Evolutionary conservation across 1,140 invertebrate genomes (phyloP).

Genomic region (Tribolium madens): DNA sequence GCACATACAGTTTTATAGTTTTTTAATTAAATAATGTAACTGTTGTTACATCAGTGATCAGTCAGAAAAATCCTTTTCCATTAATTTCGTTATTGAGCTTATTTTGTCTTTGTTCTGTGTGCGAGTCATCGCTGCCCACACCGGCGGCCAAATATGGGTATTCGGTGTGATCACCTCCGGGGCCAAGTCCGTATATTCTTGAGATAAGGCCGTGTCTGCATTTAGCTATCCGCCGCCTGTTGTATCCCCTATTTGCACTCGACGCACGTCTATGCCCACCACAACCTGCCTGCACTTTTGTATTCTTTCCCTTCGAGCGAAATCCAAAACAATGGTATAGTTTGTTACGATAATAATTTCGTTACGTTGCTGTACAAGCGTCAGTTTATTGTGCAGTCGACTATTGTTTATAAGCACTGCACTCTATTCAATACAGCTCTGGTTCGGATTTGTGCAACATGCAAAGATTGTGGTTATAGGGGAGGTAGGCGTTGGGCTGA

Average conservation of each 20-base stretch:
- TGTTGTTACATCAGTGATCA: no score
- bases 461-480: neutral
- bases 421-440: neutral
- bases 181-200: slow-evolving; percentile 24
- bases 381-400: slow-evolving; percentile 17
- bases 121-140: slow-evolving; percentile 41
- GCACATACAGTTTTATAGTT: neutral
- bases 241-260: slow-evolving; percentile 41
- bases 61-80: no score
- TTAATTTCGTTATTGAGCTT: neutral
- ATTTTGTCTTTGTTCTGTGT: slow-evolving; percentile 13
- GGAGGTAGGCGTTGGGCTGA: no score
- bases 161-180: slow-evolving; percentile 33
- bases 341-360: slow-evolving; percentile 38
- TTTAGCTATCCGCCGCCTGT: slow-evolving; percentile 30
- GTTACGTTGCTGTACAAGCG: slow-evolving; percentile 25
- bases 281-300: slow-evolving; percentile 30
- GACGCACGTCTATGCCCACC: slow-evolving; percentile 41
- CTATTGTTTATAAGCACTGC: slow-evolving; percentile 20
- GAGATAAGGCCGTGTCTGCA: slow-evolving; percentile 42
- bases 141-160: slow-evolving; percentile 31
- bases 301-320: slow-evolving; percentile 31
- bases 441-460: neutral
- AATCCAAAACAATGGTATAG: slow-evolving; percentile 28
- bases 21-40: no score